These are phyloP conservation scores for Amblyteles armatorius DNA, from an alignment of 2,888 invertebrate species.

Conservation along the genomic window DNA sequence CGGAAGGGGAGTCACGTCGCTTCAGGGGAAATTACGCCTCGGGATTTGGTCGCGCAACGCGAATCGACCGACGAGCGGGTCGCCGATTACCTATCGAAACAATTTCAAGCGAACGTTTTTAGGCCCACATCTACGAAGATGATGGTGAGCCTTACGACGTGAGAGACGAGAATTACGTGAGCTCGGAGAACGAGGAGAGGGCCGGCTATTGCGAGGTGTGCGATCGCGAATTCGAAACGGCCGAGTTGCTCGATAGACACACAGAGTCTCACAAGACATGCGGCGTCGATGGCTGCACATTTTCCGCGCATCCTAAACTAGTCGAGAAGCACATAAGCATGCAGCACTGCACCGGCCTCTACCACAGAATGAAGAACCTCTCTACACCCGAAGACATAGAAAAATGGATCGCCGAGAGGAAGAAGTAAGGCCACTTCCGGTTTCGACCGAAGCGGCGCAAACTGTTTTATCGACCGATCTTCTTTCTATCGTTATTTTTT, in stretches of 20 bases:
- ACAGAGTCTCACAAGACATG: constrained; percentile 91
- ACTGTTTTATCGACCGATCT: neutral
- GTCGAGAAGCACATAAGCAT: constrained; percentile 92
- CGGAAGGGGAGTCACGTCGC: too few relatives aligned
- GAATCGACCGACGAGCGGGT: constrained; percentile 34
- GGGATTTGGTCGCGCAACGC: neutral
- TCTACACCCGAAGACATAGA: constrained; percentile 93
- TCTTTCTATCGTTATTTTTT: neutral
- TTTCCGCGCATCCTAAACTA: constrained; percentile 91
- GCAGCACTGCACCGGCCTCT: constrained; percentile 94
- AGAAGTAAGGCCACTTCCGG: constrained; percentile 84
- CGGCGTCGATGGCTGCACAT: constrained; percentile 92
- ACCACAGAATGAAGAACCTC: constrained; percentile 90
- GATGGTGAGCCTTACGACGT: constrained; percentile 73
- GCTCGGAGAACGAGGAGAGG: constrained; percentile 69
- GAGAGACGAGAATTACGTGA: constrained; percentile 75
- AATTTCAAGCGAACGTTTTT: constrained; percentile 76
- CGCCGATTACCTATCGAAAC: constrained; percentile 44
- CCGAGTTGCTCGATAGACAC: constrained; percentile 88
- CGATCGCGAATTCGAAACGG: constrained; percentile 89
- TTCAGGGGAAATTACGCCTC: neutral
- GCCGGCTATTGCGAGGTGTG: constrained; percentile 92
- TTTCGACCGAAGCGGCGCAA: neutral
- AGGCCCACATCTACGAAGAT: constrained; percentile 76
- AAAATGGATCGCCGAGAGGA: constrained; percentile 94